Evolutionary conservation across 2,888 invertebrate species (phyloP).

Genomic region (Nephrotoma guestfalica): DNA sequence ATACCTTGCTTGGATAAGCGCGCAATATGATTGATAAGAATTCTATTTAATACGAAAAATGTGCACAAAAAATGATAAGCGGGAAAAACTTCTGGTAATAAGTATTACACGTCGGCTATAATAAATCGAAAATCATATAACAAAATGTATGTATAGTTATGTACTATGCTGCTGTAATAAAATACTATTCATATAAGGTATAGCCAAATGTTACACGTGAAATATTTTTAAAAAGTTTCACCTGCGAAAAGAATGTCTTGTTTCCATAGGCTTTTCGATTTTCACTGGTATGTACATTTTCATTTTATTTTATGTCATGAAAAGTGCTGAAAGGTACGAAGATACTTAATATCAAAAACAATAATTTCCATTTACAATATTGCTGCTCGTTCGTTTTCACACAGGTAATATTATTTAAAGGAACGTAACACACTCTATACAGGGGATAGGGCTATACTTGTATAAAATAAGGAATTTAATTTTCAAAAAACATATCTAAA

Average conservation of each 20-base stretch:
- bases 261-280: not conserved
- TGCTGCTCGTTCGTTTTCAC: not conserved
- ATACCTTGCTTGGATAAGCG: not conserved
- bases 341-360: not conserved
- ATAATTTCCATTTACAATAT: not conserved
- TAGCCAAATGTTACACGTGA: not conserved
- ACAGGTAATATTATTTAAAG: not conserved
- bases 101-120: not conserved
- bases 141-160: not conserved
- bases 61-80: not conserved
- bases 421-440: not conserved
- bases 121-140: not conserved
- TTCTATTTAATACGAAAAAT: not conserved
- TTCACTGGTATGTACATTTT: not conserved
- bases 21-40: not conserved
- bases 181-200: not conserved
- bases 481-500: not conserved
- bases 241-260: not conserved
- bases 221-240: not conserved
- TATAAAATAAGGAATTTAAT: not conserved
- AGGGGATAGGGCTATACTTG: not conserved
- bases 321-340: not conserved
- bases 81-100: not conserved
- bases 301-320: not conserved
- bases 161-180: not conserved